A percentile compares a stretch with the other conserved stretches of the same genome.
Conservation (phyloP, 2,888 invertebrate species). For the Ditylenchus weischeri region DNA sequence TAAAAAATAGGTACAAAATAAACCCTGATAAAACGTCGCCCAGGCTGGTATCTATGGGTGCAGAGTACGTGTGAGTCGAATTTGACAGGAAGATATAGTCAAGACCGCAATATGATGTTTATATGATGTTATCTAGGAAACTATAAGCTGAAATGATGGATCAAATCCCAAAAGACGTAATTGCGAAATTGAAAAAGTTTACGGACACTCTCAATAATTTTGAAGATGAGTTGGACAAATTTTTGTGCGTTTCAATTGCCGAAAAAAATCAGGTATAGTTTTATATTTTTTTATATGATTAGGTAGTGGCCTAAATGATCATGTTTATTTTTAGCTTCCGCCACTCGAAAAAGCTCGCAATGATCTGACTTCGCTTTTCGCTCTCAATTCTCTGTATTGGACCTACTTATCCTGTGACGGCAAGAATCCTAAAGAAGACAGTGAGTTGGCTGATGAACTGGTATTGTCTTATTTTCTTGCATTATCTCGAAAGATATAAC, state of each 20-base stretch:
- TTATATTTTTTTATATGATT: too few relatives aligned
- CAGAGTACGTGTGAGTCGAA: too few relatives aligned
- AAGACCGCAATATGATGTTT: too few relatives aligned
- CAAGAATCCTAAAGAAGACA: conserved; percentile 62
- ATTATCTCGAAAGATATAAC: not conserved
- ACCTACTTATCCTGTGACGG: conserved; percentile 33
- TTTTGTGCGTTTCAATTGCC: not conserved
- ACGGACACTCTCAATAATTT: not conserved
- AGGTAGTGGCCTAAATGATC: too few relatives aligned
- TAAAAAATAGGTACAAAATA: too few relatives aligned
- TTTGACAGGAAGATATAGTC: too few relatives aligned
- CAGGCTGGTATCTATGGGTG: too few relatives aligned
- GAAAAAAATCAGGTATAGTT: not conserved
- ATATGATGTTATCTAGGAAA: too few relatives aligned
- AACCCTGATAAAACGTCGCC: too few relatives aligned
- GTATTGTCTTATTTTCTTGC: conserved; percentile 35
- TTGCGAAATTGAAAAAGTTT: not conserved
- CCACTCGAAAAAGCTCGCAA: conserved; percentile 68
- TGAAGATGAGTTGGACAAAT: conserved; percentile 1
- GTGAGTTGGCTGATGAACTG: conserved; percentile 65
- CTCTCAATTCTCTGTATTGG: conserved; percentile 75
- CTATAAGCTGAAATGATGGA: not conserved
- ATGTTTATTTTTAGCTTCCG: conserved; percentile 15
- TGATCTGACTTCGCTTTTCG: conserved; percentile 68
- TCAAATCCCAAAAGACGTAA: not conserved